Conservation (phyloP, 2,113 vertebrate species). For the Opisthocomus hoazin region DNA sequence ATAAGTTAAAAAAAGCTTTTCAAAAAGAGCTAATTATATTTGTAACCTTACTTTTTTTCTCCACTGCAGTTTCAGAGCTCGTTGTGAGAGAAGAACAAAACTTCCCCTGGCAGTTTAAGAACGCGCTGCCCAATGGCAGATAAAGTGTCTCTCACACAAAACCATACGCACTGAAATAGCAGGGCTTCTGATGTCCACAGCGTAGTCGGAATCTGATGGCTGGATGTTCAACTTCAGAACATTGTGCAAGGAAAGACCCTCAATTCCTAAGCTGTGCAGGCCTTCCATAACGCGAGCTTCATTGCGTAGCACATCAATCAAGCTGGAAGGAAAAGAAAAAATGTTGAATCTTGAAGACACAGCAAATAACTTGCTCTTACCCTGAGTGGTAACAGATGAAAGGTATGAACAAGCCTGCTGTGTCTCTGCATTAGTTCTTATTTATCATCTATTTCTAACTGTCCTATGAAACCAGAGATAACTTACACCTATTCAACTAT, state of each 20-base stretch:
- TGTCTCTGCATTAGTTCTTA: background rate
- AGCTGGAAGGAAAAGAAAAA: constrained; percentile 61
- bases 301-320: constrained; percentile 91
- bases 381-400: background rate
- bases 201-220: constrained; percentile 90
- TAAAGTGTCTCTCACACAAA: background rate
- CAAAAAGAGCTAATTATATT: background rate
- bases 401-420: background rate
- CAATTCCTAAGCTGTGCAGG: constrained; percentile 86
- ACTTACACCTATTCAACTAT: background rate
- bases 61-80: background rate
- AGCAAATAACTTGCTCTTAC: background rate
- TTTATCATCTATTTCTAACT: background rate
- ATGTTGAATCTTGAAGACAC: background rate
- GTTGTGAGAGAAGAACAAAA: background rate
- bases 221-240: constrained; percentile 92
- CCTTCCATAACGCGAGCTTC: constrained; percentile 96
- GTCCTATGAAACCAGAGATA: background rate
- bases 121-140: background rate
- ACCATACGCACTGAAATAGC: constrained; percentile 84
- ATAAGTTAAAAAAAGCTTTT: background rate
- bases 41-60: background rate
- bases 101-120: background rate
- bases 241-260: constrained; percentile 86
- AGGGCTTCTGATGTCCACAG: constrained; percentile 90